Base-by-base conservation (phyloP, 2,888 invertebrate species). In the Molanna angustata region DNA sequence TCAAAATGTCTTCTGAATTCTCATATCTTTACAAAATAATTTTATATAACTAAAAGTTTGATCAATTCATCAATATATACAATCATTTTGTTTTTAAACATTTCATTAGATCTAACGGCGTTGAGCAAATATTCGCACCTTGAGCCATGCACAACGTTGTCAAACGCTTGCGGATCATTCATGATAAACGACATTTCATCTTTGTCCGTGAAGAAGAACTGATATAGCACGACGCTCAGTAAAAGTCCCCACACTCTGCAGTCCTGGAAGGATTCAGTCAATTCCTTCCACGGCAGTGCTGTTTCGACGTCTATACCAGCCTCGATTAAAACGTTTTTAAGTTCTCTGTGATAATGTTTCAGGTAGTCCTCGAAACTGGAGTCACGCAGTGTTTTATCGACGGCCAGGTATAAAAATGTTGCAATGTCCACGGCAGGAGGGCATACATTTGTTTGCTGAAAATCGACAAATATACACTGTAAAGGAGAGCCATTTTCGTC, bases 361-460 rank as follows among this genome's bases (percentile, higher is more conserved):
- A 58, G 18, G 7, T 50, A 45, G 18, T 53, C 35, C 3, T 43
- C 46, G 9, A 49, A 46, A 11, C 9, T 18, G 2, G 56, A 44
- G 0, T 48, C 39, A 2, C 62, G 63, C 2, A 19, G 4, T 14
- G 22, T 18, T 45, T 47, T 54, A 19, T 60, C 59, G 13, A 66
- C 21, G 59, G 68, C 69, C 32, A 70, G 52, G 47, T 64, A 68
- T 31, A 63, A 57, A 14, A 65, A 65, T 52, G 69, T 62, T 0
- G 69, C 60, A 1, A 70, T 60, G 56, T 71, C 71, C 9, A 68
- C 60, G 2, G 67, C 66, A 1, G 71, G 66, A 2, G 70, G 68
- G 13, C 64, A 63, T 60, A 70, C 68, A 11, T 66, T 65, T 32
- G 66, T 66, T 0, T 65, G 62, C 56, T 71, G 71, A 55, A 65